phyloP scores from a whole-genome alignment of 2,797 vertebrate genomes.

The Chiloscyllium punctatum region DNA sequence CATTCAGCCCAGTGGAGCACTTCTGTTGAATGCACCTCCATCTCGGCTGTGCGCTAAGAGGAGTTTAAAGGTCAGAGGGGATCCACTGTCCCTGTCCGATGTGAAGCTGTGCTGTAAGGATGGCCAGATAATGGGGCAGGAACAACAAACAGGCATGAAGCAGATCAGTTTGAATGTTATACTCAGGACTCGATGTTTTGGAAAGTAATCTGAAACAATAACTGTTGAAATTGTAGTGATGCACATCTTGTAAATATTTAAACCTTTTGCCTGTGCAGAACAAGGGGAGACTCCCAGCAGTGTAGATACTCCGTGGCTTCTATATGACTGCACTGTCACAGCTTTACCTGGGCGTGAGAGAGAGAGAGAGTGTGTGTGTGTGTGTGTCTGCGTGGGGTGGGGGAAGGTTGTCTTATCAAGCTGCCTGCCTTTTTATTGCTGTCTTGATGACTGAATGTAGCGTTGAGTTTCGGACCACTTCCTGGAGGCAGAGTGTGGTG shows the following conservation, averaged over 20 bases:
- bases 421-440: background rate
- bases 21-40: background rate
- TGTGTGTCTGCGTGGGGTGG: background rate
- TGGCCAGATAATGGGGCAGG: background rate
- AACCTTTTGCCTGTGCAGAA: background rate
- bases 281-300: background rate
- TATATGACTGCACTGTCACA: background rate
- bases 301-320: background rate
- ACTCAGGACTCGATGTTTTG: conserved; percentile 17
- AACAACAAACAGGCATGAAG: background rate
- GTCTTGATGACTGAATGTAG: background rate
- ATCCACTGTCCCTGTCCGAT: background rate
- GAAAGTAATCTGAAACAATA: background rate
- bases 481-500: background rate
- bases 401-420: background rate
- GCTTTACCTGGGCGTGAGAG: background rate
- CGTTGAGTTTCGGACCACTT: background rate
- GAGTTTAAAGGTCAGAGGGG: too few species aligned
- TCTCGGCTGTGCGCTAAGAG: background rate
- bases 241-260: conserved; percentile 23
- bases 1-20: background rate
- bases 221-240: background rate
- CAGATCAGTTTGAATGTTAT: background rate
- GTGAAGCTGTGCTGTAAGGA: too few species aligned
- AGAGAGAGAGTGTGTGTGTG: too few species aligned